Percentiles rank a stretch among this genome's conserved stretches.
Evolutionary conservation across 64 coral and sea anemone species (phyloP).

Genomic region (Orbicella faveolata): DNA sequence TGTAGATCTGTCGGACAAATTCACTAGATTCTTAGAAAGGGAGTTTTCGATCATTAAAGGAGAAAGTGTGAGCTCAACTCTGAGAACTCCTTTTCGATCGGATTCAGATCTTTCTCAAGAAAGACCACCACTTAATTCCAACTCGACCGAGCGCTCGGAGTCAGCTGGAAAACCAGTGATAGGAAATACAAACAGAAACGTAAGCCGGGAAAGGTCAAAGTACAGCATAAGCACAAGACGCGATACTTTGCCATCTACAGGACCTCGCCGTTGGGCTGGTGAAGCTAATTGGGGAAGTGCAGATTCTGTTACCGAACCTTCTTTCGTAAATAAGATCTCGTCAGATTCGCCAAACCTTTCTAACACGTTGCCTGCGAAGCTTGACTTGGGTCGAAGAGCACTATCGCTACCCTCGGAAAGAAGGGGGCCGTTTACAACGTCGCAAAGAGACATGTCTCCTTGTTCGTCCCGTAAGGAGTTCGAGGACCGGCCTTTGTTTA

Average conservation of each 20-base stretch:
- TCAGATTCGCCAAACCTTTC: not conserved
- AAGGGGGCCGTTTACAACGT: not conserved
- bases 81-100: not conserved
- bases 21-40: not conserved
- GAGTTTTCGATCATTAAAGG: not conserved
- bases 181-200: not conserved
- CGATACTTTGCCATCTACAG: not conserved
- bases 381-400: not conserved
- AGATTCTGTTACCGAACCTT: not conserved
- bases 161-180: not conserved
- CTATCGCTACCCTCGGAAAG: not conserved
- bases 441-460: constrained; percentile 15
- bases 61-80: not conserved
- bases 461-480: not conserved
- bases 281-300: not conserved
- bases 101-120: not conserved
- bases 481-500: not conserved
- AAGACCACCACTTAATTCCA: not conserved
- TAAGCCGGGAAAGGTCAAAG: not conserved
- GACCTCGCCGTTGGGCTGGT: not conserved
- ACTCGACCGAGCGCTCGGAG: not conserved
- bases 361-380: not conserved
- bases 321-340: not conserved
- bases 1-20: not conserved
- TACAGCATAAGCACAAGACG: not conserved